Percentiles rank a stretch among this genome's conserved stretches.
phyloP scores from a whole-genome alignment of 2,797 vertebrate genomes.

The Furcifer pardalis region DNA sequence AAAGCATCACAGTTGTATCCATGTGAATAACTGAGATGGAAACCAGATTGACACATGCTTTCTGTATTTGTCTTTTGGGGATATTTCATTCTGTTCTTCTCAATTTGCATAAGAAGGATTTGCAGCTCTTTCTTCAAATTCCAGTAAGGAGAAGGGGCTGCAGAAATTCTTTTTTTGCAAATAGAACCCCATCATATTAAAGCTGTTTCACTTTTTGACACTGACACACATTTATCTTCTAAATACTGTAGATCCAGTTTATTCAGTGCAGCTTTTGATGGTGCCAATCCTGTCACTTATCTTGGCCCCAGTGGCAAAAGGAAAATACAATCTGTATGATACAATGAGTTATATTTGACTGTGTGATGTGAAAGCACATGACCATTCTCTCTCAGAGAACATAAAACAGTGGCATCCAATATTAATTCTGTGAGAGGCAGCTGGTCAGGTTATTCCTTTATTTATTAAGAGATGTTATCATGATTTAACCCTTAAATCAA shows the following conservation, averaged over 20 bases:
- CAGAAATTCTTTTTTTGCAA: not conserved
- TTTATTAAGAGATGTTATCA: not conserved
- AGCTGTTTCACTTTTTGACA: not conserved
- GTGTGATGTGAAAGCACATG: constrained; percentile 3
- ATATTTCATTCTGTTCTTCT: not conserved
- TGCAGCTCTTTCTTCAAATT: not conserved
- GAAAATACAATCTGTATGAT: constrained; percentile 21
- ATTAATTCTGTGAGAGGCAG: not conserved
- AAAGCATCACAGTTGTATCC: not conserved
- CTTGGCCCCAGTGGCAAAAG: constrained; percentile 4
- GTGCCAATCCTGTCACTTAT: not conserved
- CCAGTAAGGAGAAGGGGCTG: not conserved
- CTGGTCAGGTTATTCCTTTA: not conserved
- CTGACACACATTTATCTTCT: not conserved
- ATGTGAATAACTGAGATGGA: not conserved
- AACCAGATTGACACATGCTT: not conserved
- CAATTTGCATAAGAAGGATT: not conserved
- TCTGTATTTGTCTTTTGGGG: not conserved
- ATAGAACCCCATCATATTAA: not conserved
- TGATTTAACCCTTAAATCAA: not conserved
- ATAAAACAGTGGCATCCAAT: not conserved
- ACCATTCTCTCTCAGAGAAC: constrained; percentile 1
- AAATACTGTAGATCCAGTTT: not conserved
- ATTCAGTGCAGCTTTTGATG: not conserved
- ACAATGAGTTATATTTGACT: constrained; percentile 14